Conservation (phyloP, 2,888 invertebrate genomes). For the Dichetophora obliterata region DNA sequence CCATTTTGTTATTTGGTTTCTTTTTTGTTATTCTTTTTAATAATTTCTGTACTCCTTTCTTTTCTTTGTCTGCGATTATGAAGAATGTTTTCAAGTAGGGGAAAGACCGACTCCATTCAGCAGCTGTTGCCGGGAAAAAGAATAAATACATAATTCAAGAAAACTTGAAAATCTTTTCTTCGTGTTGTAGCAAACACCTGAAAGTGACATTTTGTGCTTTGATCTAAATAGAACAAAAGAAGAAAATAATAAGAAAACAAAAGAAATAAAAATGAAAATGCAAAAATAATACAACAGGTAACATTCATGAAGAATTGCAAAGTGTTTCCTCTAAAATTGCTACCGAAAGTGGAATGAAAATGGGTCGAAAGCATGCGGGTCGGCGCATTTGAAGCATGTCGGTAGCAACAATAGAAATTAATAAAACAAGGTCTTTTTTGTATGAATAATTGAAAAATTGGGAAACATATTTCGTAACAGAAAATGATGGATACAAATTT, state of each 20-base stretch:
- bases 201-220: conserved; percentile 21
- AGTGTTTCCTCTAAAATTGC: neutral
- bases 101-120: neutral
- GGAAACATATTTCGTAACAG: neutral
- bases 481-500: no score
- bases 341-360: neutral
- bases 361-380: neutral
- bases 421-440: neutral
- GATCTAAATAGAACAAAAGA: neutral
- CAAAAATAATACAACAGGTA: neutral
- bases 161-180: conserved; percentile 3
- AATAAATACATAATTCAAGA: conserved; percentile 7
- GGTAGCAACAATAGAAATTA: neutral
- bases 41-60: neutral
- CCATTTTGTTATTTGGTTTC: neutral
- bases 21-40: neutral
- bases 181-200: conserved; percentile 22
- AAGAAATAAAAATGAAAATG: neutral
- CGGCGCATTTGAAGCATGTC: neutral
- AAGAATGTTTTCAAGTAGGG: conserved; percentile 1
- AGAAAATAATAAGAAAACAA: neutral
- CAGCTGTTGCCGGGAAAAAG: neutral
- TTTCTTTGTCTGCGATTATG: conserved; percentile 12
- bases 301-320: neutral
- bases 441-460: conserved; percentile 6